Percentiles rank a stretch among this genome's conserved stretches.
Conservation (phyloP, 2,888 invertebrate species). For the Drosophila hamatofila region DNA sequence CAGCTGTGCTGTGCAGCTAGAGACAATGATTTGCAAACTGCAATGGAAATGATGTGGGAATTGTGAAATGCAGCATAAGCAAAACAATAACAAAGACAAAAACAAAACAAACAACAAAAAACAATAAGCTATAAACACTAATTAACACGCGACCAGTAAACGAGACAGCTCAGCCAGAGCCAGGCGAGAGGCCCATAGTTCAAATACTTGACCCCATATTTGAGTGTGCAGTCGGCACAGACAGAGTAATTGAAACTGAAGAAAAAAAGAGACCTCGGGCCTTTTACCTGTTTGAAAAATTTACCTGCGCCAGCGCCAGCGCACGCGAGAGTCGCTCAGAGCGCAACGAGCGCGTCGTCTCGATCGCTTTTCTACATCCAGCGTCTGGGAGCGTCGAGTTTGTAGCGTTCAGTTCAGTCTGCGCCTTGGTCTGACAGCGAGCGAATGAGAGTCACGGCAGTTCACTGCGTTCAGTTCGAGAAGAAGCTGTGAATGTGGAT, state of each 20-base stretch:
- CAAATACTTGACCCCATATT: constrained; percentile 80
- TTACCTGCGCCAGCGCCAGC: constrained; percentile 44
- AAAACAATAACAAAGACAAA: background rate
- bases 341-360: constrained; percentile 4
- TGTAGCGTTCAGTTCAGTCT: constrained; percentile 67
- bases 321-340: constrained; percentile 15
- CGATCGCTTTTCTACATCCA: constrained; percentile 39
- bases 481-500: constrained; percentile 23
- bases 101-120: background rate
- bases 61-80: constrained; percentile 58
- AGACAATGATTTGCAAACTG: constrained; percentile 23
- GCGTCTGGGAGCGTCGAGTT: constrained; percentile 24
- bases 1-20: background rate
- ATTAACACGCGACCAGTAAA: constrained; percentile 67
- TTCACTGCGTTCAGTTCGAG: background rate
- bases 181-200: constrained; percentile 56
- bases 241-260: constrained; percentile 20
- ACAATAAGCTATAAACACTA: constrained; percentile 64
- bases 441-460: constrained; percentile 37
- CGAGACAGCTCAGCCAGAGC: constrained; percentile 29
- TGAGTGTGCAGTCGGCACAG: constrained; percentile 70
- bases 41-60: constrained; percentile 46
- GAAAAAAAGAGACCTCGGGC: constrained; percentile 27
- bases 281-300: constrained; percentile 69
- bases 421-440: constrained; percentile 51